phyloP scores from a whole-genome alignment of 2,888 invertebrate genomes.

The Cryptocheilus praepositus region DNA sequence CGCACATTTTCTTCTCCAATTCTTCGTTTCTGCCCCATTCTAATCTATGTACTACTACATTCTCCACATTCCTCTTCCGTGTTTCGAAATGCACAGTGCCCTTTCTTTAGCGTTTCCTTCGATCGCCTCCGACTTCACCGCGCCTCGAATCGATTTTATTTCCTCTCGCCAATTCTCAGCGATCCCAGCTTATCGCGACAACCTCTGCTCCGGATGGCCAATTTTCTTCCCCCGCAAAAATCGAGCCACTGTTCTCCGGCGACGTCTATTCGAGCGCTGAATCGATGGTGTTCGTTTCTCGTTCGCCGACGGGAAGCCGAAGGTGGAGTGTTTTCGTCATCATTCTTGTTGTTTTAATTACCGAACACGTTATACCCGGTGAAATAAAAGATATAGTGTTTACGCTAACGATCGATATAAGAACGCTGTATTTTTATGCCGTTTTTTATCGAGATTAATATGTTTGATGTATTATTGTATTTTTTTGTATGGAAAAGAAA shows the following conservation, averaged over 20 bases:
- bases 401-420: no score
- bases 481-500: no score
- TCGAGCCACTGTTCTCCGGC: conserved; percentile 40
- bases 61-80: not conserved
- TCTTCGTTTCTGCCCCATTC: no score
- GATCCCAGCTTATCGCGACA: conserved; percentile 49
- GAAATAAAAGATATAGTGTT: no score
- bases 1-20: no score
- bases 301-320: not conserved
- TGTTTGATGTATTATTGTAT: no score
- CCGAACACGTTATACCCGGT: no score
- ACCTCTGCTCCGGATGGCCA: conserved; percentile 38
- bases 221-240: conserved; percentile 43
- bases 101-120: not conserved
- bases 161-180: conserved; percentile 47
- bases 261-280: not conserved
- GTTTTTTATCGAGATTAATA: no score
- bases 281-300: conserved; percentile 4
- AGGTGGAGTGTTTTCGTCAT: not conserved
- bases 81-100: not conserved
- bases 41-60: not conserved
- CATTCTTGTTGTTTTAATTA: no score
- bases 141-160: conserved; percentile 56
- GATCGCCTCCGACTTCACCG: not conserved
- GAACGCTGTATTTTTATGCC: no score